A percentile compares a stretch with the other conserved stretches of the same genome.
These are phyloP conservation scores for Callipepla squamata DNA, from an alignment of 2,113 vertebrate genomes.

Conservation along the genomic window DNA sequence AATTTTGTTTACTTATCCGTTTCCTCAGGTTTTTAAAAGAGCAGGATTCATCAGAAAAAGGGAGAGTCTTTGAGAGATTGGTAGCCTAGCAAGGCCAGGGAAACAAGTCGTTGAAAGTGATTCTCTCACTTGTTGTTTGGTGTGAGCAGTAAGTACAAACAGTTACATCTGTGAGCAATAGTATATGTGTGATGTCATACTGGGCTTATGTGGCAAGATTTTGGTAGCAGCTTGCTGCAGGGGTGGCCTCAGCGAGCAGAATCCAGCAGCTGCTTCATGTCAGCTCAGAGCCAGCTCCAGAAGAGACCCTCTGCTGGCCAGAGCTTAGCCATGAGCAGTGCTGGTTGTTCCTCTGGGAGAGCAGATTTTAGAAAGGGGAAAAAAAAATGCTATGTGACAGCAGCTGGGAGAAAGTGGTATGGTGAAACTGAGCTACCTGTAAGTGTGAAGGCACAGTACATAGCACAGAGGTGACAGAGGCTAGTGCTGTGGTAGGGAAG, in stretches of 20 bases:
- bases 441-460: background rate
- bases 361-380: background rate
- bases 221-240: background rate
- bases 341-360: background rate
- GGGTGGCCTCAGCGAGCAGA: background rate
- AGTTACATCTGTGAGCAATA: background rate
- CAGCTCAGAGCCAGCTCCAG: background rate
- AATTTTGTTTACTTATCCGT: background rate
- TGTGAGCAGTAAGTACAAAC: background rate
- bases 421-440: background rate
- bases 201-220: background rate
- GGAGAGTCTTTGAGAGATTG: background rate
- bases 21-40: background rate
- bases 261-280: background rate
- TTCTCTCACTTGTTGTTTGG: background rate
- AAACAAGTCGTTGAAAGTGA: background rate
- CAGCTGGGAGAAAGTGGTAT: background rate
- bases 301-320: background rate
- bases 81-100: background rate
- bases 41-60: background rate
- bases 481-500: background rate
- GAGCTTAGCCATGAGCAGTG: background rate
- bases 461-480: background rate
- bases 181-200: background rate
- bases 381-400: background rate